Percentiles rank a stretch among this genome's conserved stretches.
phyloP scores from a whole-genome alignment of 2,113 vertebrate species.

The Eolophus roseicapilla region DNA sequence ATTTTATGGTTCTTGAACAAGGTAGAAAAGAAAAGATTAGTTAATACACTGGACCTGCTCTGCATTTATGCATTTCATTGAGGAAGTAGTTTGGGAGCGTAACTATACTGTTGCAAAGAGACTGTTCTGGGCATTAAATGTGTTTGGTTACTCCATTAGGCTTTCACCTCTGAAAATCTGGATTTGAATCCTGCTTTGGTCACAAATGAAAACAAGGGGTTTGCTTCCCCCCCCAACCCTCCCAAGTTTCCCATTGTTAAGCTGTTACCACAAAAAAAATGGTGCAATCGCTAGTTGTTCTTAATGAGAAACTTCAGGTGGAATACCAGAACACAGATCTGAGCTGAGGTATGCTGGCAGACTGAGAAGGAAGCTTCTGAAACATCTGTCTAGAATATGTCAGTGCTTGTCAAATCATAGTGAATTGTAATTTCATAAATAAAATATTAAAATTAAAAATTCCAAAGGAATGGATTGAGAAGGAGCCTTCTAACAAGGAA shows the following conservation, averaged over 20 bases:
- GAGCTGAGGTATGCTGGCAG: conserved; percentile 5
- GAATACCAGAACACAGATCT: not conserved
- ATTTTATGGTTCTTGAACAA: conserved; percentile 21
- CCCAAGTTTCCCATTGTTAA: not conserved
- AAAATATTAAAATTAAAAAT: not conserved
- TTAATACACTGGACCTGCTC: conserved; percentile 60
- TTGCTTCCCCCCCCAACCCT: not conserved
- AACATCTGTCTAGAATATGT: conserved; percentile 2
- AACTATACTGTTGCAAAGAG: conserved; percentile 16
- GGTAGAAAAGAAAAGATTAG: conserved; percentile 28
- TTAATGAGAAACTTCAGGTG: not conserved
- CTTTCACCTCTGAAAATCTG: conserved; percentile 28
- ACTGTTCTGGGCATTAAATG: not conserved
- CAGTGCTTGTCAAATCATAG: not conserved
- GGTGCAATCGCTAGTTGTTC: not conserved
- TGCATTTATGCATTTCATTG: not conserved
- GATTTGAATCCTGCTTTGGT: conserved; percentile 2
- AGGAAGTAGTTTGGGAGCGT: conserved; percentile 6
- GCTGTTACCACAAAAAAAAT: not conserved
- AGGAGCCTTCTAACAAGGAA: not conserved
- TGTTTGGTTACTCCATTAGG: conserved; percentile 30
- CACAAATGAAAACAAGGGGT: not conserved
- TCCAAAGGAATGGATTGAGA: not conserved
- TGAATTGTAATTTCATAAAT: not conserved
- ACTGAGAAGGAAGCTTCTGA: conserved; percentile 9